Evolutionary conservation across 92 coral and sea anemone genomes (phyloP).

Genomic region (Galaxea fascicularis): DNA sequence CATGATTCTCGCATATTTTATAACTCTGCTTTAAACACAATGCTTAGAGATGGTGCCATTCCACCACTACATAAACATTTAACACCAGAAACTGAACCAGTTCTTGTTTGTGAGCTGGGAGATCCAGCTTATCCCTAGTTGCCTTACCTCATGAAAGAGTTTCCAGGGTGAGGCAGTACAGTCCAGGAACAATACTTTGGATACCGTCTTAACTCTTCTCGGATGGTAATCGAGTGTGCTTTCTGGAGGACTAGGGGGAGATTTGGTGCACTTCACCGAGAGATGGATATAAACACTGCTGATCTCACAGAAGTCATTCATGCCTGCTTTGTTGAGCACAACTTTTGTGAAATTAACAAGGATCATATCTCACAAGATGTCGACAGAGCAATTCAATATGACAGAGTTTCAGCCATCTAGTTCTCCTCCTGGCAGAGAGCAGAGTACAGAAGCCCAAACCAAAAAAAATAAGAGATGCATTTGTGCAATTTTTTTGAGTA

Average conservation of each 20-base stretch:
- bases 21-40: slow-evolving; percentile 52
- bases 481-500: background rate
- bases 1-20: slow-evolving; percentile 65
- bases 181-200: slow-evolving; percentile 43
- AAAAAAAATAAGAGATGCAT: too few species aligned
- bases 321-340: slow-evolving; percentile 39
- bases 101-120: background rate
- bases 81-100: background rate
- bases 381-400: too few species aligned
- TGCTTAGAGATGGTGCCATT: slow-evolving; percentile 48
- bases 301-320: slow-evolving; percentile 29
- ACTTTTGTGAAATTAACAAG: slow-evolving; percentile 18
- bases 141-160: slow-evolving; percentile 40
- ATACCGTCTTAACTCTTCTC: background rate
- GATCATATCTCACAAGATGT: background rate
- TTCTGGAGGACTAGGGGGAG: slow-evolving; percentile 20
- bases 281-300: slow-evolving; percentile 26
- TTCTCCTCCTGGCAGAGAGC: too few species aligned
- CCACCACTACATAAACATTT: slow-evolving; percentile 29
- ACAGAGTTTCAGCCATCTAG: too few species aligned
- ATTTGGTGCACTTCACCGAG: slow-evolving; percentile 25
- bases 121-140: slow-evolving; percentile 23
- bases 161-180: slow-evolving; percentile 14
- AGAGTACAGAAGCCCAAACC: too few species aligned
- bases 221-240: slow-evolving; percentile 34